Base-by-base conservation (phyloP, 2,888 invertebrate genomes). In the Drosophila borborema region DNA sequence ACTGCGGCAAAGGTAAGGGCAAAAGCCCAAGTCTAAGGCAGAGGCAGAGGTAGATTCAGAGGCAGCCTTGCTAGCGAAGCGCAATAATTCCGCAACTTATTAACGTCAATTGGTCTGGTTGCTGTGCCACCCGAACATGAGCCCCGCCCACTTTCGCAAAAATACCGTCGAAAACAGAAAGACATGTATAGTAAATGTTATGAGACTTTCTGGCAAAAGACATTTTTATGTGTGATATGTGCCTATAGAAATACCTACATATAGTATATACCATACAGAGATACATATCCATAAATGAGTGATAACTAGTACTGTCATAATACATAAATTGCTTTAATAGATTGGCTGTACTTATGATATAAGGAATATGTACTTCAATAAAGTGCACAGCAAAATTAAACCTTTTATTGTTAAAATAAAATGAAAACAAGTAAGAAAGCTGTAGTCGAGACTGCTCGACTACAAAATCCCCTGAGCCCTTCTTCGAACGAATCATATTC, bases 11-110 rank as follows among this genome's bases (percentile, higher is more conserved):
- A 3, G 8, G 8, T 16, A 46, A 8, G 8, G 46, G 23, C 16
- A 8, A 5, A 46, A 3, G 23, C 8, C 38, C 14, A 1, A 46
- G 20, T 12, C 20, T 12, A 10, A 43, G 18, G 1, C 18, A 36
- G 53, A 16, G 16, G 3, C 38, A 53, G 53, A 3, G 16, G 2
- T 38, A 54, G 9, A 2, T 9, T 5, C 46, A 49, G 55, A 14
- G 20, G 46, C 61, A 56, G 53, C 68, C 51, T 51, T 65, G 69
- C 61, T 64, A 80, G 40, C 62, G 72, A 80, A 73, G 73, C 81
- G 72, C 72, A 76, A 77, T 82, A 82, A 85, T 82, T 86, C 83
- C 81, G 62, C 80, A 77, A 74, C 82, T 74, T 77, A 82, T 74
- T 77, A 82, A 82, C 81, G 77, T 81, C 82, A 76, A 64, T 70